Base-by-base conservation (phyloP, 2,888 invertebrate genomes). In the Nephrocerus scutellatus region DNA sequence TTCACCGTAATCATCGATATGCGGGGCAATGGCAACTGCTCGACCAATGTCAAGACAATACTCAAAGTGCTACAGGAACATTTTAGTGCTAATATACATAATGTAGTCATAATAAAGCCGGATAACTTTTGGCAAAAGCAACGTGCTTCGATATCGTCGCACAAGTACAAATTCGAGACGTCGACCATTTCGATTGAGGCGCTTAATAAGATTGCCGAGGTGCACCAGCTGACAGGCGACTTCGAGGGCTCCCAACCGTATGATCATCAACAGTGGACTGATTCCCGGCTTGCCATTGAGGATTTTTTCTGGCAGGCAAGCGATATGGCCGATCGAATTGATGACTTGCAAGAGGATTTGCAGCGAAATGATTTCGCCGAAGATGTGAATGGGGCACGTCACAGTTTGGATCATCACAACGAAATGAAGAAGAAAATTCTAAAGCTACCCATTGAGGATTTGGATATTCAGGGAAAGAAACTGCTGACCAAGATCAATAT, bases 91-190 rank as follows among this genome's bases (percentile, higher is more conserved):
- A 79, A 79, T 50, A 87, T 97, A 62, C 87, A 93, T 72, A 85
- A 86, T 69, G 95, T 92, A 54, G 88, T 90, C 64, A 92, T 98
- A 66, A 93, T 97, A 57, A 96, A 97, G 73, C 95, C 96, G 53
- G 97, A 98, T 65, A 96, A 95, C 69, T 97, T 98, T 75, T 96
- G 96, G 96, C 96, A 97, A 72, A 97, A 97, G 72, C 96, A 97
- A 72, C 84, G 95, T 65, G 93, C 95, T 55, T 92, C 91, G 52
- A 79, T 97, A 62, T 92, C 92, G 62, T 90, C 91, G 72, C 89
- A 93, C 71, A 97, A 96, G 76, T 97, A 95, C 75, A 95, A 93
- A 74, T 97, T 97, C 74, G 96, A 97, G 87, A 95, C 96, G 58
- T 89, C 86, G 65, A 87, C 96, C 76, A 89, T 96, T 70, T 92